Percentiles rank a stretch among this genome's conserved stretches.
These are phyloP conservation scores for Mus caroli DNA, from an alignment of 2,797 vertebrate genomes.

Conservation along the genomic window DNA sequence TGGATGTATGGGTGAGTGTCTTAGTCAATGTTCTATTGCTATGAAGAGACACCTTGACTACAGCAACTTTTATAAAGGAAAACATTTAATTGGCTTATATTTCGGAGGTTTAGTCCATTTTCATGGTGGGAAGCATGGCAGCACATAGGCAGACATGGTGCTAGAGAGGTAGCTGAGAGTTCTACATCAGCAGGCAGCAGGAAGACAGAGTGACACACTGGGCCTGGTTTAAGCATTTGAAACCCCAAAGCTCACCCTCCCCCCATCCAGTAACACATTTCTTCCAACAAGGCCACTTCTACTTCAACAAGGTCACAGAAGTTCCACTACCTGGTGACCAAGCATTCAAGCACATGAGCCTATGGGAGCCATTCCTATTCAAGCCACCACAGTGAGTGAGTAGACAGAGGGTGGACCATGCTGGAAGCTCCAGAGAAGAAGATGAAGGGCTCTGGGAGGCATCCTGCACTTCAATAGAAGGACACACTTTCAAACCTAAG, in stretches of 20 bases:
- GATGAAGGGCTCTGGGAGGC: neutral
- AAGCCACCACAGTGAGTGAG: neutral
- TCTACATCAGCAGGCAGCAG: neutral
- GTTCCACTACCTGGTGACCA: neutral
- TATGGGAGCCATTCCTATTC: neutral
- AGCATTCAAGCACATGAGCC: neutral
- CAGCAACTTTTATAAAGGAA: neutral
- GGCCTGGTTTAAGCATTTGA: neutral
- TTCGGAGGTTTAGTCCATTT: neutral
- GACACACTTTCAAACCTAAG: neutral
- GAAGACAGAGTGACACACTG: neutral
- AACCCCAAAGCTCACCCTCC: neutral
- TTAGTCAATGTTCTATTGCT: neutral
- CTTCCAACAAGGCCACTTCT: neutral
- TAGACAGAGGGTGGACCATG: neutral
- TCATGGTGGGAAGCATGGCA: neutral
- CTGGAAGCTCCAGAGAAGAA: neutral
- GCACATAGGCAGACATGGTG: neutral
- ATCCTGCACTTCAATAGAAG: neutral
- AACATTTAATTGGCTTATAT: neutral
- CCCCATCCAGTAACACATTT: neutral
- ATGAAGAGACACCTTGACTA: neutral
- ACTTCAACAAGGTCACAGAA: neutral
- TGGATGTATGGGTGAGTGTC: neutral
- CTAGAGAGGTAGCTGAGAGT: neutral